Conservation (phyloP, 2,888 invertebrate species). For the Campoplex capitator region DNA sequence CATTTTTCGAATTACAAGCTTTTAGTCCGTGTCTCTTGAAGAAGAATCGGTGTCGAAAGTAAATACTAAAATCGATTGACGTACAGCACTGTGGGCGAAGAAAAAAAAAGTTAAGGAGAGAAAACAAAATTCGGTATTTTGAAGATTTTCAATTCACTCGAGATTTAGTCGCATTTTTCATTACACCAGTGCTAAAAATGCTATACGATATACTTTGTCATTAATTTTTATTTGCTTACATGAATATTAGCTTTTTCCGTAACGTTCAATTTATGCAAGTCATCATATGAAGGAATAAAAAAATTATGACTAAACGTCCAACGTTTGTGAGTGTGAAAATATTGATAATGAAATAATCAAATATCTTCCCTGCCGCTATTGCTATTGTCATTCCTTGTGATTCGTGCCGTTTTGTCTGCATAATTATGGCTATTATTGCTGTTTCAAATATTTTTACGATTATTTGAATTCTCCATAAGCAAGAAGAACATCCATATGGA, state of each 20-base stretch:
- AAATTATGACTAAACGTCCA: not conserved
- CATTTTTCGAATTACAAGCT: not conserved
- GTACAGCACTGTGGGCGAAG: slow-evolving; percentile 20
- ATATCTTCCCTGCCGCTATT: not conserved
- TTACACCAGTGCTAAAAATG: not conserved
- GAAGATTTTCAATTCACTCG: not conserved
- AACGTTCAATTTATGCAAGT: not conserved
- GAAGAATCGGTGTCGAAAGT: not conserved
- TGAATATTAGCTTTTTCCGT: too few relatives aligned
- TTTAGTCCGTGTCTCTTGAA: not conserved
- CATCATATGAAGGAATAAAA: not conserved
- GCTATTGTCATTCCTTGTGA: not conserved
- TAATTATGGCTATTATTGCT: not conserved
- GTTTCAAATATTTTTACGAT: too few relatives aligned
- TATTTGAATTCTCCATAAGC: not conserved
- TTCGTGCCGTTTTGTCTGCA: too few relatives aligned
- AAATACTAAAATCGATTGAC: slow-evolving; percentile 11
- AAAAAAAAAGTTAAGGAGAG: not conserved
- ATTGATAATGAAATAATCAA: not conserved
- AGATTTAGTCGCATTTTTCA: not conserved
- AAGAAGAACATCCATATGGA: too few relatives aligned
- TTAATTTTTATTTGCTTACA: too few relatives aligned
- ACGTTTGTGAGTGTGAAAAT: not conserved
- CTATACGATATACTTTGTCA: not conserved
- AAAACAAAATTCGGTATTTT: not conserved